A percentile compares a stretch with the other conserved stretches of the same genome.
These are phyloP conservation scores for Schizothorax lantsangensis DNA, from an alignment of 2,797 vertebrate genomes.

Conservation along the genomic window DNA sequence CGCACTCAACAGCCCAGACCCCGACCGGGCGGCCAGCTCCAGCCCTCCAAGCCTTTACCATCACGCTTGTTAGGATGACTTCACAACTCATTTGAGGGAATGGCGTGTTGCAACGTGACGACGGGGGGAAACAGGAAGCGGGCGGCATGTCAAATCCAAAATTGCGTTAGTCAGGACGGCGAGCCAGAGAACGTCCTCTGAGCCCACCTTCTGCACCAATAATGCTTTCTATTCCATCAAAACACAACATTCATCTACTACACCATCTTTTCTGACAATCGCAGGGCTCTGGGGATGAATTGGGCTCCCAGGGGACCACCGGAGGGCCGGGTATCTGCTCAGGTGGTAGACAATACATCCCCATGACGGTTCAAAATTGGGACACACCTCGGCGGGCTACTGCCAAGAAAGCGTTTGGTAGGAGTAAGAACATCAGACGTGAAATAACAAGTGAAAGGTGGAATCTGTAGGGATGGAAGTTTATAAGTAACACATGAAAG, in stretches of 20 bases:
- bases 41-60: slow-evolving; percentile 23
- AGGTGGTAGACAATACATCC: slow-evolving; percentile 53
- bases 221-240: slow-evolving; percentile 38
- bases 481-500: slow-evolving; percentile 26
- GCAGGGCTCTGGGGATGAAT: background rate
- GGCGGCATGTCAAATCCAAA: slow-evolving; percentile 32
- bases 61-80: no score
- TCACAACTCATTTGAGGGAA: no score
- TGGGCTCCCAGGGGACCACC: background rate
- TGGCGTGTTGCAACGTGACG: no score
- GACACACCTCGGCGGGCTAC: slow-evolving; percentile 42
- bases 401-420: background rate
- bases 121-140: no score
- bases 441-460: slow-evolving; percentile 23
- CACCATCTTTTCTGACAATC: background rate
- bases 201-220: slow-evolving; percentile 23
- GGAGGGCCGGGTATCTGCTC: slow-evolving; percentile 41
- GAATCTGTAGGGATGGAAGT: slow-evolving; percentile 23
- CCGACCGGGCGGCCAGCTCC: no score
- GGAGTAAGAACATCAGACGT: background rate
- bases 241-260: background rate
- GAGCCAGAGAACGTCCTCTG: slow-evolving; percentile 4
- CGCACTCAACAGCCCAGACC: no score
- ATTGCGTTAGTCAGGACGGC: slow-evolving; percentile 18
- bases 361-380: slow-evolving; percentile 35